Base-by-base conservation (phyloP, 1,140 invertebrate genomes). In the Limonius californicus region DNA sequence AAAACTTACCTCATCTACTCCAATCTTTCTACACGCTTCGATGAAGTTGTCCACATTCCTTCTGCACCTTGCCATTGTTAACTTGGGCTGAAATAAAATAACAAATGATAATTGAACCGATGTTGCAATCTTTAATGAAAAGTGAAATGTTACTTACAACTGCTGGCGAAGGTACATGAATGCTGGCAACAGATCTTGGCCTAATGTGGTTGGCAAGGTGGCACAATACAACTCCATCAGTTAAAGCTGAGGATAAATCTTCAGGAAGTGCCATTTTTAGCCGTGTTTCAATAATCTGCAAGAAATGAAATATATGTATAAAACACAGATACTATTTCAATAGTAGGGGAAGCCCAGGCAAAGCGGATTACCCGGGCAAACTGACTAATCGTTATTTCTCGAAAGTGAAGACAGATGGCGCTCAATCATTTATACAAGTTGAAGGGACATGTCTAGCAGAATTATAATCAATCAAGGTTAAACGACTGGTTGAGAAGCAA, bases 31-130 rank as follows among this genome's bases (percentile, higher is more conserved):
- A 80, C 95, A 97, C 12, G 95, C 95, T 72, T 95, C 92, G 63
- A 97, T 79, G 74, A 97, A 97, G 79, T 97, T 97, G 74, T 97
- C 94, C 12, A 97, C 94, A 79, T 97, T 97, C 72, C 92, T 83
- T 71, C 94, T 83, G 82, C 93, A 96, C 72, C 95, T 86, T 8
- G 95, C 92, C 86, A 95, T 90, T 16, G 94, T 93, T 61, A 97
- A 78, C 77, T 96, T 95, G 47, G 94, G 93, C 94, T 96, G 77
- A 50, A 83, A 83, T 16, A 50, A 18, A 8, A 16, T 16, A 50
- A 50, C 19, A 16, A 50, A 50, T 50, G 9, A 27, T 27, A 4
- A 27, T 27, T 27, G 23, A 4, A 9, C 23, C 9, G 23, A 27
- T n/a, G n/a, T n/a, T n/a, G n/a, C n/a, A n/a, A n/a, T n/a, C n/a